Conservation (phyloP, 1,140 invertebrate species). For the Oreohelix idahoensis region DNA sequence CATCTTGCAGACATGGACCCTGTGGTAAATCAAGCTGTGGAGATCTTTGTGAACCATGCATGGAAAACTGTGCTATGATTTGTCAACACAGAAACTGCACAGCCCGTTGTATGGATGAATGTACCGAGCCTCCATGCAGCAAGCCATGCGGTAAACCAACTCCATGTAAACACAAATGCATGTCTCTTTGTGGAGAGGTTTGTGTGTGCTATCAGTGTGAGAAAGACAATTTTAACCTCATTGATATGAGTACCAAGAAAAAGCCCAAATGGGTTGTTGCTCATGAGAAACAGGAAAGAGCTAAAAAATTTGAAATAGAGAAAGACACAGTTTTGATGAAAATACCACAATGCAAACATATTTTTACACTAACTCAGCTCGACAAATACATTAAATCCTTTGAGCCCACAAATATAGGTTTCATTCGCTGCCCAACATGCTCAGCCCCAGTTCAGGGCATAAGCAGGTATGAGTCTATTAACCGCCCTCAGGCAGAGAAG, state of each 20-base stretch:
- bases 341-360: slow-evolving; percentile 27
- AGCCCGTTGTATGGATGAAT: slow-evolving; percentile 13
- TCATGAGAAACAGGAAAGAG: slow-evolving; percentile 31
- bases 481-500: not conserved
- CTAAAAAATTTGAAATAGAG: slow-evolving; percentile 19
- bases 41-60: slow-evolving; percentile 34
- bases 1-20: slow-evolving; percentile 16
- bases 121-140: not conserved
- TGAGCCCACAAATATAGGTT: slow-evolving; percentile 20
- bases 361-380: slow-evolving; percentile 28
- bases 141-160: slow-evolving; percentile 14
- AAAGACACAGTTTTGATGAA: slow-evolving; percentile 33
- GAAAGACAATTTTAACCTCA: slow-evolving; percentile 20
- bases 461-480: slow-evolving; percentile 19
- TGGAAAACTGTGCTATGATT: slow-evolving; percentile 30
- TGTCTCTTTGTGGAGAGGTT: slow-evolving; percentile 32
- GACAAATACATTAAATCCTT: slow-evolving; percentile 29
- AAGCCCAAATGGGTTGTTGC: slow-evolving; percentile 5
- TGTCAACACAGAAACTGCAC: slow-evolving; percentile 19
- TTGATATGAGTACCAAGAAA: slow-evolving; percentile 16
- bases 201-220: slow-evolving; percentile 36
- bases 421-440: slow-evolving; percentile 30
- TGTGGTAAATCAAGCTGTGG: slow-evolving; percentile 31
- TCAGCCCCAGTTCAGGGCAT: slow-evolving; percentile 10
- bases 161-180: slow-evolving; percentile 26